Conservation (phyloP, 2,113 vertebrate species). For the Brachypteracias leptosomus region DNA sequence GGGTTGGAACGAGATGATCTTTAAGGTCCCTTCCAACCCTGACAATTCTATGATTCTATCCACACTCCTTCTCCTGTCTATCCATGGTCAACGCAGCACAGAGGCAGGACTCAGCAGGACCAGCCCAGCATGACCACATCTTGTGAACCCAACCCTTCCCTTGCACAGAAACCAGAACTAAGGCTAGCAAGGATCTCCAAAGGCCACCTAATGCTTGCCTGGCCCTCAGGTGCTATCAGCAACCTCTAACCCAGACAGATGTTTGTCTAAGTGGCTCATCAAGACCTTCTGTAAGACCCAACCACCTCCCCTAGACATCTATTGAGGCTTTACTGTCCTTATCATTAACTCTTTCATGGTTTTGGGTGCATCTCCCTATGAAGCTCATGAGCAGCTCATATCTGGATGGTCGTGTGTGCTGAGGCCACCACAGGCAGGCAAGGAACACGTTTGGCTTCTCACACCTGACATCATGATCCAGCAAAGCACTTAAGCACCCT, state of each 20-base stretch:
- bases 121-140: background rate
- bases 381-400: background rate
- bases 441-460: background rate
- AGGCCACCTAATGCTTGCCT: background rate
- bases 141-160: background rate
- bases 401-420: fast-evolving
- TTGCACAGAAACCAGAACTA: background rate
- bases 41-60: background rate
- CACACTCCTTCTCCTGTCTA: fast-evolving
- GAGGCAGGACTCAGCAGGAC: background rate
- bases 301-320: background rate
- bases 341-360: fast-evolving
- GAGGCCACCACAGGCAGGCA: fast-evolving
- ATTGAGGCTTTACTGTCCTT: background rate
- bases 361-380: fast-evolving
- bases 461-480: background rate
- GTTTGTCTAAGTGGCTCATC: background rate
- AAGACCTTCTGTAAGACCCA: background rate
- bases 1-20: too few relatives aligned
- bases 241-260: background rate
- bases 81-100: background rate
- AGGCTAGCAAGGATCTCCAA: background rate
- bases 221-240: background rate
- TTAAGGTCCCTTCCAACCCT: too few relatives aligned
- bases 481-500: slow-evolving; percentile 30